These are phyloP conservation scores for Anguilla anguilla DNA, from an alignment of 2,797 vertebrate genomes.

Conservation along the genomic window DNA sequence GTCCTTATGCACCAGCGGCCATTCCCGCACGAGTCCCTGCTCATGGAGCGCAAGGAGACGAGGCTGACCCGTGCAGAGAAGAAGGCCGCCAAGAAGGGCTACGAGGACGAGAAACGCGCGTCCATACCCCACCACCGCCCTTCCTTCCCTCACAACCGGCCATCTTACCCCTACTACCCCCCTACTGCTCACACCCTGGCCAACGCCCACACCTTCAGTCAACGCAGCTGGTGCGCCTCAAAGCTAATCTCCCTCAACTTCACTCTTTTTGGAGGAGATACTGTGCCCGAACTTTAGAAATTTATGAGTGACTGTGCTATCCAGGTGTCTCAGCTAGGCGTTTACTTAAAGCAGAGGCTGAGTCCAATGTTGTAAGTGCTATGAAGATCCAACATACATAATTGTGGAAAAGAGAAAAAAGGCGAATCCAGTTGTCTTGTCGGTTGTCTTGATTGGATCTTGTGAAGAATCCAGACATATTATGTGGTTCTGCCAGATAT, in stretches of 20 bases:
- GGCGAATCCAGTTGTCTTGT: not conserved
- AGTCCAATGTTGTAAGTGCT: not conserved
- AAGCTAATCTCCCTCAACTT: not conserved
- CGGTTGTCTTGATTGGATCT: not conserved
- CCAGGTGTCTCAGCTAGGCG: not conserved
- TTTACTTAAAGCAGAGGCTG: not conserved
- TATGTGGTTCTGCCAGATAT: not conserved
- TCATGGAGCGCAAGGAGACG: slow-evolving; percentile 93
- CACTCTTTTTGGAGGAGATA: not conserved
- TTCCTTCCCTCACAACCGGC: slow-evolving; percentile 81
- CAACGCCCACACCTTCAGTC: slow-evolving; percentile 92
- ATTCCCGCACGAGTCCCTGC: slow-evolving; percentile 94
- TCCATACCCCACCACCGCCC: slow-evolving; percentile 94
- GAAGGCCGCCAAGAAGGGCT: slow-evolving; percentile 96
- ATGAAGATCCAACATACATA: not conserved
- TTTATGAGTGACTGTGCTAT: not conserved
- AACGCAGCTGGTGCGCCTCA: slow-evolving; percentile 87
- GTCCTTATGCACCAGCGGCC: slow-evolving; percentile 77
- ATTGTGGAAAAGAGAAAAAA: not conserved
- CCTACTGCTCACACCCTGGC: slow-evolving; percentile 86
- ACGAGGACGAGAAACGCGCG: slow-evolving; percentile 97
- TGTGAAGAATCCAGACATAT: not conserved
- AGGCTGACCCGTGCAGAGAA: slow-evolving; percentile 98
- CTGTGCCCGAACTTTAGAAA: not conserved
- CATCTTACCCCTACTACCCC: slow-evolving; percentile 96